phyloP scores from a whole-genome alignment of 2,797 vertebrate genomes.

The Yasuhikotakia modesta region DNA sequence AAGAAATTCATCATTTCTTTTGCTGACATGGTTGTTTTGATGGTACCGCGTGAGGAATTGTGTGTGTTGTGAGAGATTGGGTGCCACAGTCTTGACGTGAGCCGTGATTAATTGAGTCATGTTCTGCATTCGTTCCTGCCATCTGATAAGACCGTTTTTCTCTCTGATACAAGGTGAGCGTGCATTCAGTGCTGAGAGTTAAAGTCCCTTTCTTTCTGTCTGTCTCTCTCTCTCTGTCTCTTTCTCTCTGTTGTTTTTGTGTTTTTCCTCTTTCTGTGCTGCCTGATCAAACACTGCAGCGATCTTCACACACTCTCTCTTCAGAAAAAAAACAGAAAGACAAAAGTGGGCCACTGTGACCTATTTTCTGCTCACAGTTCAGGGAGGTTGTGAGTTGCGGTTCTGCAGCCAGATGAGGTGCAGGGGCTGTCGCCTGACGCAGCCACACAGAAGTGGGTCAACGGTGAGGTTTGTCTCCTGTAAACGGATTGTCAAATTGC shows the following conservation, averaged over 20 bases:
- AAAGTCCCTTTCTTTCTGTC: slow-evolving; percentile 65
- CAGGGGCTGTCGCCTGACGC: slow-evolving; percentile 76
- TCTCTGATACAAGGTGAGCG: slow-evolving; percentile 57
- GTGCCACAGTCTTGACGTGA: slow-evolving; percentile 7
- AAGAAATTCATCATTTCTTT: slow-evolving; percentile 1
- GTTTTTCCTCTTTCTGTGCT: slow-evolving; percentile 26
- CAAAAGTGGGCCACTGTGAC: slow-evolving; percentile 83
- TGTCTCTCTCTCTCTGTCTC: slow-evolving; percentile 62
- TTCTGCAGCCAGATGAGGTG: slow-evolving; percentile 79
- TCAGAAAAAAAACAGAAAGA: slow-evolving; percentile 53
- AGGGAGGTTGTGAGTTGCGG: slow-evolving; percentile 80
- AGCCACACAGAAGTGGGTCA: slow-evolving; percentile 81
- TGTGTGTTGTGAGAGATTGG: not conserved
- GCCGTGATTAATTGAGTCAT: slow-evolving; percentile 53
- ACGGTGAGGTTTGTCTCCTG: slow-evolving; percentile 76
- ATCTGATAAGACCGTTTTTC: slow-evolving; percentile 62
- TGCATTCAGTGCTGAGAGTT: slow-evolving; percentile 55
- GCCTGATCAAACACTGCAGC: slow-evolving; percentile 73
- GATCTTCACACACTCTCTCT: slow-evolving; percentile 73
- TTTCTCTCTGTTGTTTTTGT: not conserved
- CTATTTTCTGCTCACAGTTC: slow-evolving; percentile 82
- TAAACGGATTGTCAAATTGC: slow-evolving; percentile 79
- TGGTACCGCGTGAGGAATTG: not conserved
- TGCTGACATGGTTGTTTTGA: not conserved
- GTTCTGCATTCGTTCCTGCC: slow-evolving; percentile 54